These are phyloP conservation scores for Bagarius yarrelli DNA, from an alignment of 2,113 vertebrate species.

Conservation along the genomic window DNA sequence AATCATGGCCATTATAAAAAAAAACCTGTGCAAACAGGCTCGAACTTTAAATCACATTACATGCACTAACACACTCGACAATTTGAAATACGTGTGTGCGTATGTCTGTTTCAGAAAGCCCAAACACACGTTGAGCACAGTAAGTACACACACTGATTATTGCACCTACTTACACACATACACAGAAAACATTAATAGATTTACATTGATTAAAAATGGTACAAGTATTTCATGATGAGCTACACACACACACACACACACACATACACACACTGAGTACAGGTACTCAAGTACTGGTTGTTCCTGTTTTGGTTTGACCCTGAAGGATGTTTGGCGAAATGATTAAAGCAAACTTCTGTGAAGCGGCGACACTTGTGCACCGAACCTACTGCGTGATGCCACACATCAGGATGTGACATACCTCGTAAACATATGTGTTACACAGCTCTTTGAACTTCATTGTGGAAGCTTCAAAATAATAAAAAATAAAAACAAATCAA, in stretches of 20 bases:
- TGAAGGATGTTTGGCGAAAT: constrained; percentile 59
- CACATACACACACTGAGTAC: constrained; percentile 10
- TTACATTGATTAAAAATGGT: constrained; percentile 38
- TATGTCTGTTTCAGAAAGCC: constrained; percentile 38
- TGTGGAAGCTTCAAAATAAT: constrained; percentile 33
- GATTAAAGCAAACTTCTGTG: constrained; percentile 22
- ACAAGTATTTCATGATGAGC: constrained; percentile 11
- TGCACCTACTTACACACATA: background rate
- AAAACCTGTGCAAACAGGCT: background rate
- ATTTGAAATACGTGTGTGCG: constrained; percentile 46
- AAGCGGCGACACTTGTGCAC: background rate
- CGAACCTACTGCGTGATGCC: background rate
- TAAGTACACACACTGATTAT: constrained; percentile 43
- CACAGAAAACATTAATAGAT: background rate
- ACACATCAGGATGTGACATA: constrained; percentile 14
- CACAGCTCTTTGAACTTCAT: constrained; percentile 48
- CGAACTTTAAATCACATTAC: constrained; percentile 36
- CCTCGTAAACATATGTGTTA: constrained; percentile 49
- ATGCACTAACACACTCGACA: constrained; percentile 27
- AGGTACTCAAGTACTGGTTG: constrained; percentile 27
- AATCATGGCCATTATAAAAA: constrained; percentile 19
- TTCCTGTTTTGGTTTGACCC: constrained; percentile 43
- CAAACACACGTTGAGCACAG: constrained; percentile 39
- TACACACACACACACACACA: constrained; percentile 32
- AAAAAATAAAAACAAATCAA: background rate